These are phyloP conservation scores for Anguilla megastoma DNA, from an alignment of 2,797 vertebrate species.

Conservation along the genomic window DNA sequence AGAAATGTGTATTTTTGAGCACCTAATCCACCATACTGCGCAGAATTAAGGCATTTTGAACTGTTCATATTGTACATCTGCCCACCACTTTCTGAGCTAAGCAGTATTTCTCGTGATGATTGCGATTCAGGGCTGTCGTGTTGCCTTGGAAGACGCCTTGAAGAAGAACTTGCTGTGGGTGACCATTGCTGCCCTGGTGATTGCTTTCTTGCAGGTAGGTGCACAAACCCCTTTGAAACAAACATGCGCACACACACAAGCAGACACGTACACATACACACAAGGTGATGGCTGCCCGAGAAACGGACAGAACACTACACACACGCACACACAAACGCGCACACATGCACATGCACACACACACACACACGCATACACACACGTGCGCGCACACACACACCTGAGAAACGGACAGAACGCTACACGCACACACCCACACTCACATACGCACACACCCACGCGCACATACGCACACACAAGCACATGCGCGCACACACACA, in stretches of 20 bases:
- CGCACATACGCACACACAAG: too few species aligned
- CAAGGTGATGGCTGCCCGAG: neutral
- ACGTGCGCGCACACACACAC: too few species aligned
- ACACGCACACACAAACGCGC: too few species aligned
- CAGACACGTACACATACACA: neutral
- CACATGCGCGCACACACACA: neutral
- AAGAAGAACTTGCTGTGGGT: constrained; percentile 70
- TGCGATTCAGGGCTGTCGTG: constrained; percentile 75
- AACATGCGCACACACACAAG: too few species aligned
- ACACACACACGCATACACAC: too few species aligned
- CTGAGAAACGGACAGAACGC: too few species aligned
- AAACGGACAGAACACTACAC: too few species aligned
- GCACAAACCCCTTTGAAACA: neutral
- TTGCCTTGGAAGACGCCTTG: constrained; percentile 56
- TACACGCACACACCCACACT: too few species aligned
- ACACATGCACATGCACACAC: neutral
- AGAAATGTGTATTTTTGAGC: neutral
- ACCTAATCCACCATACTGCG: neutral
- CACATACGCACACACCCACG: neutral
- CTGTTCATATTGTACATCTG: neutral
- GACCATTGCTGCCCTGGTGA: constrained; percentile 78
- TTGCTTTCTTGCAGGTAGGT: constrained; percentile 85
- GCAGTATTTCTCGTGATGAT: neutral
- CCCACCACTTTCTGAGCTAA: neutral
- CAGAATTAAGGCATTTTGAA: neutral